Base-by-base conservation (phyloP, 2,797 vertebrate species). In the Salmo trutta region DNA sequence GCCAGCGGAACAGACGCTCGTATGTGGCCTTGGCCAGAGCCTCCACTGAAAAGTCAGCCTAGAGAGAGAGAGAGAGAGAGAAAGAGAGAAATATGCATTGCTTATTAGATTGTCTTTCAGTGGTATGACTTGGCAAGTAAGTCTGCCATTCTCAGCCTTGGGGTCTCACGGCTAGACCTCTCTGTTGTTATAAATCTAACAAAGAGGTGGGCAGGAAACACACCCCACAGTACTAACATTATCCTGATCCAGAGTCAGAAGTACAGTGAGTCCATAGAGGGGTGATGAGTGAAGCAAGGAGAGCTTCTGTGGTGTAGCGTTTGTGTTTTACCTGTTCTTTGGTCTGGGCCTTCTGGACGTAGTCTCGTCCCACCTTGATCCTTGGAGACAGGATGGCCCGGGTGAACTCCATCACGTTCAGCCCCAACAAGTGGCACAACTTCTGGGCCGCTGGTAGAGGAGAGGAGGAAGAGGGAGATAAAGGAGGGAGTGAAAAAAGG, bases 281-380 rank as follows among this genome's bases (percentile, higher is more conserved):
- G 27, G 51, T 68, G 17, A 59, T 14, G 17, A 16, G 27, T 14
- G 3, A 31, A 31, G 14, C 27, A 17, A 31, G 15, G 41, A 62
- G 2, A 62, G n/a, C 16, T n/a, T n/a, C 19, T 62, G n/a, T 19
- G 17, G 17, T 4, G 17, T 4, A 4, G 53, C 1, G 17, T 56
- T 4, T 54, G 53, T 62, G 4, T 69, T 7, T 62, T 21, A 99
- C 98, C 91, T 99, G 98, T 54, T 99, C 98, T 92, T 99, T 99
- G 84, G 98, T 99, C 92, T 99, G 98, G 3, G 98, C 98, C 93
- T 99, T 99, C 92, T 99, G 98, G 12, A 99, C 97, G 0, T 99
- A 99, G 91, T 99, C 98, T 86, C 98, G 88, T 84, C 98, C 98
- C n/a, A 99, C 98, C 88, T 99, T 99, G 92, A 99, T 99, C 78